Percentiles rank a stretch among this genome's conserved stretches.
Evolutionary conservation across 2,113 vertebrate genomes (phyloP).

Genomic region (Anolis sagrei): DNA sequence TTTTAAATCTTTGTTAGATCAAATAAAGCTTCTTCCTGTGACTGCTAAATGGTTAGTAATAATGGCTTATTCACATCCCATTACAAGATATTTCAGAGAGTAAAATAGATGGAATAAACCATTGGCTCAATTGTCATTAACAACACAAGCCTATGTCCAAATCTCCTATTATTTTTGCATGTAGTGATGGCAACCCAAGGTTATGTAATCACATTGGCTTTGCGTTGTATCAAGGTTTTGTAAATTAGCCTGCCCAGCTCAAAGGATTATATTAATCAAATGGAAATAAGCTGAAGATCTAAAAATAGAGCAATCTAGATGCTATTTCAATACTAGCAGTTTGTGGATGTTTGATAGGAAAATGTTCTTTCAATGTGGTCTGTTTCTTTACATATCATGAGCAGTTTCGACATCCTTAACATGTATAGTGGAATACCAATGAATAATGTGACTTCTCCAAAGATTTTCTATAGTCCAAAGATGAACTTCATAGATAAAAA

Average conservation of each 20-base stretch:
- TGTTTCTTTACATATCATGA: too few relatives aligned
- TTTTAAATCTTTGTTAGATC: neutral
- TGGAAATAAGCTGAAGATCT: neutral
- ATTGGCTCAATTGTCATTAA: neutral
- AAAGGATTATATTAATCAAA: neutral
- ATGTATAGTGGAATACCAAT: too few relatives aligned
- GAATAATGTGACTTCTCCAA: too few relatives aligned
- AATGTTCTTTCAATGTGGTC: neutral
- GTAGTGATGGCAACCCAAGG: neutral
- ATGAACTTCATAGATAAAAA: too few relatives aligned
- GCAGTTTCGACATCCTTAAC: too few relatives aligned
- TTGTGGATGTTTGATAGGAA: neutral
- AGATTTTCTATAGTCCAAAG: too few relatives aligned
- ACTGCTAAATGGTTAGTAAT: neutral
- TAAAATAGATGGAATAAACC: neutral
- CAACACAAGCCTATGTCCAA: neutral
- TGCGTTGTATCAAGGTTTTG: too few relatives aligned
- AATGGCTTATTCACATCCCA: neutral
- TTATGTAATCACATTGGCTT: neutral
- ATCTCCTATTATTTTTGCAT: neutral
- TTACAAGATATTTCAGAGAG: neutral
- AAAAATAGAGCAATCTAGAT: neutral
- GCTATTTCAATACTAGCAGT: neutral
- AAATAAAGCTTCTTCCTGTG: neutral
- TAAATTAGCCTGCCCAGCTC: neutral